Base-by-base conservation (phyloP, 2,797 vertebrate species). In the Leuciscus waleckii region DNA sequence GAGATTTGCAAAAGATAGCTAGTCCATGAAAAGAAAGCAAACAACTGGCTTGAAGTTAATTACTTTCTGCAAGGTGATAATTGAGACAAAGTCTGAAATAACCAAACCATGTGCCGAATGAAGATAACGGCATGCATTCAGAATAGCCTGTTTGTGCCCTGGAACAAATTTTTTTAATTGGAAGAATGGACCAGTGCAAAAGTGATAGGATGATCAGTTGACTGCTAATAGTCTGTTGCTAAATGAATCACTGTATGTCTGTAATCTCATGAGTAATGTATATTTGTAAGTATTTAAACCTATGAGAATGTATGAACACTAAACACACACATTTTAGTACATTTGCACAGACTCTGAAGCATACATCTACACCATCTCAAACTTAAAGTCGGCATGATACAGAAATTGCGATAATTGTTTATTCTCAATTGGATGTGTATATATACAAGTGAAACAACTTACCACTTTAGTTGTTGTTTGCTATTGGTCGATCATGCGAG, bases 21-120 rank as follows among this genome's bases (percentile, higher is more conserved):
- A 83, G 54, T 81, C 43, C 68, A 61, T 87, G 78, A 83, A 84
- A 87, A 82, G 79, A 77, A 85, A 85, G 37, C 73, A 75, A 70
- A 79, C 73, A 85, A 81, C 77, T 58, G 63, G 37, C 65, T 81
- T 78, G 69, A 86, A 84, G 85, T 86, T 87, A 86, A 82, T 87
- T 88, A 89, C 61, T 84, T 85, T 86, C 75, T 78, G 58, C 78
- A 67, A 86, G 43, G 88, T 84, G 83, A 85, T 75, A 79, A 86
- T 85, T 84, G 81, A 88, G 84, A 79, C 68, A 51, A 68, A 49
- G 37, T 16, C 61, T 76, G 63, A 79, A 87, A 88, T 80, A 84
- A 77, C 46, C 43, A 7, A 26, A 51, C 65, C 67, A 35, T 74
- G 43, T 35, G 68, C 9, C 70, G 63, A 85, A 84, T 49, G 61